Evolutionary conservation across 2,113 vertebrate genomes (phyloP), one percentile per base, ranked within the genome.

Genomic region (Myocastor coypus): DNA sequence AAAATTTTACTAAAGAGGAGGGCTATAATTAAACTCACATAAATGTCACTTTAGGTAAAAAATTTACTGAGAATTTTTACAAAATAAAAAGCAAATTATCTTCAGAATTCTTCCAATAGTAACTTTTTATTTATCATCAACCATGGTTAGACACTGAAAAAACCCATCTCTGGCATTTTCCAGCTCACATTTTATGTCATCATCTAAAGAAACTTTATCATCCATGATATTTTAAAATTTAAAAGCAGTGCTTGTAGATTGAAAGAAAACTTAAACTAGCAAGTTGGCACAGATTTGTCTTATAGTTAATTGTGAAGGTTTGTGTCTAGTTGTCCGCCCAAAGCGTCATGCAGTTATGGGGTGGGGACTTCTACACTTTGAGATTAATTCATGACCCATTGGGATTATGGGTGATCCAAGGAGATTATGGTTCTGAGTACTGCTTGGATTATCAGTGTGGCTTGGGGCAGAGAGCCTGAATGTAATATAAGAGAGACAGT

Each of bases 51-150:
- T 82, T 71, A 88, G 34, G 89, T 89, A 50, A 94, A 94, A 97
- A 68, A n/a, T 66, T 91, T 92, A 85, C 83, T 93, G 9, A 86
- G 19, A n/a, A 94, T 88, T 96, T 96, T 40, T 95, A 1, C 2
- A 96, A 57, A 95, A 75, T 94, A 73, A 83, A 85, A 92, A 93
- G 40, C 34, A 85, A 87, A 86, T 93, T 94, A 89, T 96, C 85
- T 94, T 97, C 20, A 94, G 30, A 75, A 93, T 95, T 92, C 46
- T 46, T 4, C 46, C 46, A 46, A 46, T 8, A 46, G 46, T 46
- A 46, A 46, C 46, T 46, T 46, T 46, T 46, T 46, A 46, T 52
- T 26, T 91, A n/a, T 87, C 52, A 87, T 37, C 17, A 94, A 78
- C 24, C 81, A 11, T 92, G 82, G 55, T 52, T 81, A 83, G 42